Percentiles rank a stretch among this genome's conserved stretches.
These are phyloP conservation scores for Styela plicata DNA, from an alignment of 23 tunicate species.

Conservation along the genomic window DNA sequence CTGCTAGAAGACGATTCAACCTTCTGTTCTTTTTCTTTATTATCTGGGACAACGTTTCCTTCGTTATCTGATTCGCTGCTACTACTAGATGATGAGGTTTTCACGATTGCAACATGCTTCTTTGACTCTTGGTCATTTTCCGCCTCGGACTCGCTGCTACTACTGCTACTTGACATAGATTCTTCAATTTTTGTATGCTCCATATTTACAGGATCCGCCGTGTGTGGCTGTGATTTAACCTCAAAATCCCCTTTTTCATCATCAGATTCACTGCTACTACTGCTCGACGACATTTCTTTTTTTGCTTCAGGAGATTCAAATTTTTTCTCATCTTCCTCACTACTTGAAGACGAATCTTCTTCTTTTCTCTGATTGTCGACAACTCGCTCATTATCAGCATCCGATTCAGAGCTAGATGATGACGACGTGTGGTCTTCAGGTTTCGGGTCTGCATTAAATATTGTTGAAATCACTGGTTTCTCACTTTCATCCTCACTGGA, in stretches of 20 bases:
- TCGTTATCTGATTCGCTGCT: neutral
- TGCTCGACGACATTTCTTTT: neutral
- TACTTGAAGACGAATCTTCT: slow-evolving; percentile 19
- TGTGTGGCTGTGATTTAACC: too few species aligned
- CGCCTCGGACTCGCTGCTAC: neutral
- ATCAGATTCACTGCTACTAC: neutral
- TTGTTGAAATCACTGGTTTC: neutral
- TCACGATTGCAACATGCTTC: neutral
- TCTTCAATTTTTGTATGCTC: too few species aligned
- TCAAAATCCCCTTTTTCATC: too few species aligned
- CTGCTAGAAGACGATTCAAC: slow-evolving; percentile 14
- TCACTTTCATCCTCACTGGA: neutral
- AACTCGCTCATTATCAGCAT: slow-evolving; percentile 9
- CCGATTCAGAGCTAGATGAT: slow-evolving; percentile 26
- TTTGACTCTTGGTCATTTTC: neutral
- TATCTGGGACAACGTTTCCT: neutral
- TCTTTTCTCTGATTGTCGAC: neutral
- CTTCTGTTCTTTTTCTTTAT: neutral
- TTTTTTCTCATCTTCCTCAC: slow-evolving; percentile 10
- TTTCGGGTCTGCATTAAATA: neutral
- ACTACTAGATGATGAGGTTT: neutral
- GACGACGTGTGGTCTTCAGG: neutral
- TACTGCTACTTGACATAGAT: neutral
- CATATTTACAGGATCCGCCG: too few species aligned
- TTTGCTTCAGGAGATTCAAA: neutral